Evolutionary conservation across 2,797 vertebrate genomes (phyloP), one percentile per base, ranked within the genome.

Genomic region (Leptodactylus fallax): DNA sequence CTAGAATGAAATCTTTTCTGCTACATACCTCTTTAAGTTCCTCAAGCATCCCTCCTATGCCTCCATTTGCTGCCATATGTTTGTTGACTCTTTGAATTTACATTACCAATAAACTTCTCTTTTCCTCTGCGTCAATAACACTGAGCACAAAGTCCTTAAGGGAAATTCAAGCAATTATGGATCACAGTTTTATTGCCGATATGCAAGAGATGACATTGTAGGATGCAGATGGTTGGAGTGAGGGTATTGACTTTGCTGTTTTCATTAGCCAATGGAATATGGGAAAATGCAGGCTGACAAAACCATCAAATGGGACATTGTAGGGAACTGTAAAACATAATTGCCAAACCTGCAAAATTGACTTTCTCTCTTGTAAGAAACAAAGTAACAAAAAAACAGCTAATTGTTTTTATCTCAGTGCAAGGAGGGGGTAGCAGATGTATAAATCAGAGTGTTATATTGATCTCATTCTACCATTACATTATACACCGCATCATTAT

Each of bases 111-210:
- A 89, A 89, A 89, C 60, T 86, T 83, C 63, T 82, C 58, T 89
- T 76, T 83, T 86, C 60, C 71, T 82, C 53, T 23, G 61, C 21
- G 21, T 86, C 88, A 86, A 89, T 89, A 89, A 79, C 79, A 71
- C 51, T 76, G 72, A 82, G 60, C 51, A 51, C 56, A 86, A 89
- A 83, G 79, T 89, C 84, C 88, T 86, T 89, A 60, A 86, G 84
- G 79, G 84, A 67, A 89, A 89, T 86, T 80, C 88, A 86, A 27
- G 84, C 88, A 89, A 89, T 89, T 86, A 89, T 89, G 80, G 88
- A 89, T 86, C 84, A 83, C 88, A 79, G 85, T 67, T 89, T 89
- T 89, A 89, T 86, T 86, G 88, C 80, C 51, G 71, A 89, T 83
- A 83, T 89, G 53, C 72, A 83, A 21, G 72, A 86, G 61, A 89